Conservation (phyloP, 2,113 vertebrate species). For the Alosa alosa region DNA sequence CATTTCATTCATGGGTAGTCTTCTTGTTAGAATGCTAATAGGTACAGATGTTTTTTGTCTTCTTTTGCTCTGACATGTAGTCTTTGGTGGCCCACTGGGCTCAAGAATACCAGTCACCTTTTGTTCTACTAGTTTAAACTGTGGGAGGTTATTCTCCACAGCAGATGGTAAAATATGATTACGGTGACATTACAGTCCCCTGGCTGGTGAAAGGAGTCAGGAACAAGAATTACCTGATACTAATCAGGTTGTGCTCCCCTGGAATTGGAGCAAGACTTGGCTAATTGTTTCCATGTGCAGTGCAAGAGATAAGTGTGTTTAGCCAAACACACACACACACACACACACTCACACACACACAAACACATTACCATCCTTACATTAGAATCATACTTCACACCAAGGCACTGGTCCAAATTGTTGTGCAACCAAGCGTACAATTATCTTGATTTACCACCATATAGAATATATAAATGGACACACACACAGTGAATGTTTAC, state of each 20-base stretch:
- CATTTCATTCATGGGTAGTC: background rate
- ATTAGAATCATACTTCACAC: background rate
- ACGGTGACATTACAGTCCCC: slow-evolving; percentile 11
- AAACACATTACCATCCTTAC: background rate
- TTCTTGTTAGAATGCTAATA: background rate
- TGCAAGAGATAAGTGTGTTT: slow-evolving; percentile 39
- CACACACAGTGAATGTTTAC: background rate
- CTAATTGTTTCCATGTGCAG: slow-evolving; percentile 58
- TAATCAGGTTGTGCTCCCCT: slow-evolving; percentile 39
- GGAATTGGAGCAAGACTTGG: slow-evolving; percentile 23
- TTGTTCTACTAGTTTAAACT: background rate
- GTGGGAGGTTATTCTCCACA: slow-evolving; percentile 28
- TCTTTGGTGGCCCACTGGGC: background rate
- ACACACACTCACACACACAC: background rate
- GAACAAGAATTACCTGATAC: slow-evolving; percentile 53
- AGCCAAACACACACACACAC: slow-evolving; percentile 19
- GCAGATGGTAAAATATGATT: slow-evolving; percentile 22
- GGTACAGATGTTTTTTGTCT: background rate
- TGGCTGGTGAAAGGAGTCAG: slow-evolving; percentile 19
- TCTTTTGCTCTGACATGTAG: background rate
- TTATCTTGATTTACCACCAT: background rate
- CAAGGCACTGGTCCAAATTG: background rate
- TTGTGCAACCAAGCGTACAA: background rate
- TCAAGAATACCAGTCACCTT: background rate
- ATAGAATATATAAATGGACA: background rate